A percentile compares a stretch with the other conserved stretches of the same genome.
Evolutionary conservation across 2,113 vertebrate genomes (phyloP).

Genomic region (Chloropsis hardwickii): DNA sequence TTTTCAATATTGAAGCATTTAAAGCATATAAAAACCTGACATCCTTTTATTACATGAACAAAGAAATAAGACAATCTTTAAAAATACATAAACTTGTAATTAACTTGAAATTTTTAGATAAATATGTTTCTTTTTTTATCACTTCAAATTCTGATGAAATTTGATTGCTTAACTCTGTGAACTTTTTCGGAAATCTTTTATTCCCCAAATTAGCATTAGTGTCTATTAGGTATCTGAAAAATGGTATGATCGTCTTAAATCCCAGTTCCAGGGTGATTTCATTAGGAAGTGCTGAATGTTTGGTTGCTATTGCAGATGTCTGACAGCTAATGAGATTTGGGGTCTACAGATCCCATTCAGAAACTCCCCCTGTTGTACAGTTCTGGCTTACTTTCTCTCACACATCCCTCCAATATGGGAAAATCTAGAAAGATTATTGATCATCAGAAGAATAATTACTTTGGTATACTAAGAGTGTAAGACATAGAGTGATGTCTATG

Average conservation of each 20-base stretch:
- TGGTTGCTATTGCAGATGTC: background rate
- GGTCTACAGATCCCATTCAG: background rate
- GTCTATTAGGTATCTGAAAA: background rate
- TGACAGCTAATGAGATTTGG: background rate
- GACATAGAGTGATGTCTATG: background rate
- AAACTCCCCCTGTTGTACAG: background rate
- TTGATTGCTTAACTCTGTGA: background rate
- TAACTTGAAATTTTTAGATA: background rate
- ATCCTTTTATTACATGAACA: background rate
- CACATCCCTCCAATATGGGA: accelerated
- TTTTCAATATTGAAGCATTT: background rate
- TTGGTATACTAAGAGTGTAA: background rate
- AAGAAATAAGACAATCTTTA: background rate
- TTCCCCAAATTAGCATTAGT: background rate
- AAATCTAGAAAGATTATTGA: background rate
- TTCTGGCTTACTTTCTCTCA: background rate
- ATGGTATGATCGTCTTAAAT: background rate
- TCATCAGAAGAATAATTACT: background rate
- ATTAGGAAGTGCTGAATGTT: background rate
- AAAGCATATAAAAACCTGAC: background rate
- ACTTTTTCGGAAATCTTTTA: background rate
- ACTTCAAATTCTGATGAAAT: background rate
- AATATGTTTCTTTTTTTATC: background rate
- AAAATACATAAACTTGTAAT: background rate
- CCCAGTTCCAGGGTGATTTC: background rate